Evolutionary conservation across 2,113 vertebrate species (phyloP).

Genomic region (Nothoprocta perdicaria): DNA sequence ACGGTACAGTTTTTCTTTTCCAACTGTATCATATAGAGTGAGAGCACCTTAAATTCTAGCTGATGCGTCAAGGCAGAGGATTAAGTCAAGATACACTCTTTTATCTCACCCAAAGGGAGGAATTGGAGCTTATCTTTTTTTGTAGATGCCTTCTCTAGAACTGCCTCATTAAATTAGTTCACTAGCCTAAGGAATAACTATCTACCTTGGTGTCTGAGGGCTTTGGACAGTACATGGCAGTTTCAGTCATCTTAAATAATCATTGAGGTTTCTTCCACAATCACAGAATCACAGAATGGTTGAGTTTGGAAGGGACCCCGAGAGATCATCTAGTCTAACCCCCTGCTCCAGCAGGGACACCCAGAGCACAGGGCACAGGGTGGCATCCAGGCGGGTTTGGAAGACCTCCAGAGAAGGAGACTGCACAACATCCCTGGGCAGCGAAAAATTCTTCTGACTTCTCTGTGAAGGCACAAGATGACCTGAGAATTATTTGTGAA

Average conservation of each 20-base stretch:
- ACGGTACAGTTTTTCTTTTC: background rate
- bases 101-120: background rate
- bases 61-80: constrained; percentile 13
- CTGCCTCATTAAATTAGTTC: background rate
- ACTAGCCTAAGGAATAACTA: background rate
- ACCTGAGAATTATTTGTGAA: background rate
- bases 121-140: background rate
- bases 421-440: too few relatives aligned
- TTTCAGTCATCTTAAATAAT: background rate
- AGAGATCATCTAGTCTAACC: too few relatives aligned
- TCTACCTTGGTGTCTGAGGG: background rate
- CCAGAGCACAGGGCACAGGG: too few relatives aligned
- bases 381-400: too few relatives aligned
- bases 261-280: background rate
- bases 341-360: too few relatives aligned
- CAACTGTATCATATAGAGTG: background rate
- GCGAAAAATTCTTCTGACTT: background rate
- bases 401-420: too few relatives aligned
- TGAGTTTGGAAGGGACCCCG: too few relatives aligned
- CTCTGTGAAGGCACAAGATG: background rate
- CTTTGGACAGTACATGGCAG: background rate
- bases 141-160: background rate
- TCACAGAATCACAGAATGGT: background rate
- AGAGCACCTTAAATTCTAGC: constrained; percentile 5
- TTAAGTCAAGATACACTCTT: background rate